Evolutionary conservation across 2,797 vertebrate species (phyloP).

Genomic region (Chanos chanos): DNA sequence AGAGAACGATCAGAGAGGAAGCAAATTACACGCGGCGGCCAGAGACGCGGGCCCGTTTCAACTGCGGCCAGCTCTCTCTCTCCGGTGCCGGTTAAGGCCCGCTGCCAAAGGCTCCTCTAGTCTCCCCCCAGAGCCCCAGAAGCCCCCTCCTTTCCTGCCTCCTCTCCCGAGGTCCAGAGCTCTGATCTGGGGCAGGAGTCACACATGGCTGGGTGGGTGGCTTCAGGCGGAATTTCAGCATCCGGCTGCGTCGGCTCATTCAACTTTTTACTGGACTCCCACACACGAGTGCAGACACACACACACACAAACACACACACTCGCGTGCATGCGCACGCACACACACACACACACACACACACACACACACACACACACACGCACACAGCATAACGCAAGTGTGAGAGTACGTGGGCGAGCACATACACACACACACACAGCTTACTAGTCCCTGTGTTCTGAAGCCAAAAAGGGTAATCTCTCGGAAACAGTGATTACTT

Average conservation of each 20-base stretch:
- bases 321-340: background rate
- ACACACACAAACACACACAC: background rate
- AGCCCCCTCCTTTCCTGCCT: constrained; percentile 51
- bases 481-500: no score
- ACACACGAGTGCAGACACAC: constrained; percentile 18
- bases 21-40: constrained; percentile 63
- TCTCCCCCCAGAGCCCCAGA: constrained; percentile 17
- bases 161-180: constrained; percentile 50
- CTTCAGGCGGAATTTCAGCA: constrained; percentile 47
- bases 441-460: no score
- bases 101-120: constrained; percentile 28
- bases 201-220: constrained; percentile 51
- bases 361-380: background rate
- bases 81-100: constrained; percentile 7
- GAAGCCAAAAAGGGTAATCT: no score
- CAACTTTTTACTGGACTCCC: constrained; percentile 44
- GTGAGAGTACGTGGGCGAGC: background rate
- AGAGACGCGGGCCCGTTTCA: constrained; percentile 45
- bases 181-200: constrained; percentile 57
- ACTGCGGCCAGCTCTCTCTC: constrained; percentile 45
- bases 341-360: background rate
- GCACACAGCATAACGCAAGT: background rate
- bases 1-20: constrained; percentile 54
- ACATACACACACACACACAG: background rate
- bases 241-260: constrained; percentile 41